phyloP scores from a whole-genome alignment of 2,113 vertebrate species.

The Dicaeum eximium region DNA sequence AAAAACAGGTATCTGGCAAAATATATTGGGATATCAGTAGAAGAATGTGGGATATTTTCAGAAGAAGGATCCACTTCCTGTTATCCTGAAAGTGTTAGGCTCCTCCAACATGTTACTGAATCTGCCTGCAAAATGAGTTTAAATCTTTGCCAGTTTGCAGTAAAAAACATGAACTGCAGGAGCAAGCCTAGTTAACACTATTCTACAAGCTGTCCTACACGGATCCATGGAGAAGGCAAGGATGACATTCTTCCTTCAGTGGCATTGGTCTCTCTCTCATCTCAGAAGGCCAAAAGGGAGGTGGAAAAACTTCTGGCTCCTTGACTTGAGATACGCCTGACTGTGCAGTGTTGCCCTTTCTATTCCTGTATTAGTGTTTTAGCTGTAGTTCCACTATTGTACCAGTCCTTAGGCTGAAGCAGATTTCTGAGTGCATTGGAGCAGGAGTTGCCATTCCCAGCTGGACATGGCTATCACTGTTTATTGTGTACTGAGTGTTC shows the following conservation, averaged over 20 bases:
- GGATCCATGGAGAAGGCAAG: background rate
- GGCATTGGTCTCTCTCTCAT: background rate
- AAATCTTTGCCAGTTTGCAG: background rate
- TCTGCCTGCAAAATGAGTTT: background rate
- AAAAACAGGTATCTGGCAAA: background rate
- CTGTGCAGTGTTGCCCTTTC: background rate
- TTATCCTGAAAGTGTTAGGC: background rate
- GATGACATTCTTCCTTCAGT: background rate
- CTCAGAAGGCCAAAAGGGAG: background rate
- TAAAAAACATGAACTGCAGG: background rate
- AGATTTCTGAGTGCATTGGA: background rate
- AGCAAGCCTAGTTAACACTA: background rate
- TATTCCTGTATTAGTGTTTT: background rate
- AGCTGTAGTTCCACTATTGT: background rate
- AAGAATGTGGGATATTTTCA: background rate
- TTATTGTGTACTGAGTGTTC: background rate
- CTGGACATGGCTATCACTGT: background rate
- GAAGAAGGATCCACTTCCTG: background rate
- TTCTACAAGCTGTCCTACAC: background rate
- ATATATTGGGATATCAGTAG: background rate
- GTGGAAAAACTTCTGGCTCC: background rate
- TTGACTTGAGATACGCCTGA: background rate
- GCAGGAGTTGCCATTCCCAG: background rate
- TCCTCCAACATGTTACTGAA: background rate
- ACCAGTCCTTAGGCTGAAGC: background rate